Evolutionary conservation across 2,113 vertebrate species (phyloP), one percentile per base, ranked within the genome.

Genomic region (Sphyrna mokarran): DNA sequence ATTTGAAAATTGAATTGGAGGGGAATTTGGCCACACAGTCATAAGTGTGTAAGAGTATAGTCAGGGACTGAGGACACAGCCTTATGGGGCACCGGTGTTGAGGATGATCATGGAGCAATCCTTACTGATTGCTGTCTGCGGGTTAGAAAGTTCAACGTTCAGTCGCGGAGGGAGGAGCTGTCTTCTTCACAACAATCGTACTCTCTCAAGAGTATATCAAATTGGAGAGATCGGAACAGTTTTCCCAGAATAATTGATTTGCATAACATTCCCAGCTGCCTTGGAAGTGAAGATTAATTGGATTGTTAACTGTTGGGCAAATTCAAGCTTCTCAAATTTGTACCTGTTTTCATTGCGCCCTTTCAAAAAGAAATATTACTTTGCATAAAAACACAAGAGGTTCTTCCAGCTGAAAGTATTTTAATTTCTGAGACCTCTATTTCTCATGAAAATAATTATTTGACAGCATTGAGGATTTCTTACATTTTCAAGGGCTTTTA

Each of bases 171-270:
- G 3, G 48, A 54, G 48, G 48, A 54, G 48, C 48, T 54, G 61
- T 91, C n/a, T 33, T 91, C 2, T n/a, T 63, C 18, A 66, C 1
- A 91, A 2, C 89, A 66, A 29, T n/a, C 20, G 37, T 91, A n/a
- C 89, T 91, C 16, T 37, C 33, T 78, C 48, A 54, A 72, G 66
- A 48, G 23, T 26, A 69, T 33, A 13, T 29, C 11, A 72, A 33
- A 54, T 43, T 40, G 10, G 72, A 11, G 2, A 16, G 66, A 72
- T 29, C 70, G 11, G 23, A 72, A 48, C 1, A 33, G 40, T 33
- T 95, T 40, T 72, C 94, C 68, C 22, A 54, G 43, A 54, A 95
- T 72, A 70, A 54, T 72, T 95, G 68, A 70, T 95, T 95, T 72
- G 23, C 68, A 6, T 95, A 48, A 70, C 70, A 94, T 70, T 95